Base-by-base conservation (phyloP, 2,888 invertebrate species). In the Eupithecia abbreviata region DNA sequence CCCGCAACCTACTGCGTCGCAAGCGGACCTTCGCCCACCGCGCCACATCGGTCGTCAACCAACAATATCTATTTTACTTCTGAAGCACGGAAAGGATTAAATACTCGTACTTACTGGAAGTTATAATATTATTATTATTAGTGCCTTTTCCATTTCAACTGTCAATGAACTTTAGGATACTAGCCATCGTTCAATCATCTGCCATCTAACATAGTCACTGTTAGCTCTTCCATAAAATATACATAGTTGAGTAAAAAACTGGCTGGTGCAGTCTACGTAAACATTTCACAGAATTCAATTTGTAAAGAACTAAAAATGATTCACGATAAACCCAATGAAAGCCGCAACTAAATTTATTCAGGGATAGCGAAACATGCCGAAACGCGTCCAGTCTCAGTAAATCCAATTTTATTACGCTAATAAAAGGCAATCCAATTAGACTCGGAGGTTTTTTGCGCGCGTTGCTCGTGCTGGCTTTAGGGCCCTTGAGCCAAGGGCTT, bases 361-460 rank as follows among this genome's bases (percentile, higher is more conserved):
- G 86, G 88, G 86, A 88, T 88, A 89, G 82, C 86, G 84, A 87
- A 89, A 90, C 90, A 90, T 90, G 84, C 85, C 81, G 83, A 85
- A 88, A 88, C 82, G 85, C 89, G 86, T 86, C 89, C 89, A 84
- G 88, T 86, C 86, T 87, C 89, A 89, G 89, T 90, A 90, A 92
- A 92, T 92, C 91, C 91, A 90, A 93, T 93, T 93, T 93, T 93
- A 93, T 92, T 90, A 92, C 91, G 90, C 91, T 92, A 93, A 93
- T 93, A 94, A 94, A 94, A 92, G 89, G 90, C 92, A 90, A 91
- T 92, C 92, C 94, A 94, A 94, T 94, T 93, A 94, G 92, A 91
- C 88, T 87, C 82, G 87, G 87, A 88, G 89, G 89, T 89, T 93
- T 93, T 93, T 93, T 92, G 91, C 90, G 75, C 71, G 76, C 75